Evolutionary conservation across 2,888 invertebrate genomes (phyloP), one percentile per base, ranked within the genome.

Genomic region (Nephrocerus scutellatus): DNA sequence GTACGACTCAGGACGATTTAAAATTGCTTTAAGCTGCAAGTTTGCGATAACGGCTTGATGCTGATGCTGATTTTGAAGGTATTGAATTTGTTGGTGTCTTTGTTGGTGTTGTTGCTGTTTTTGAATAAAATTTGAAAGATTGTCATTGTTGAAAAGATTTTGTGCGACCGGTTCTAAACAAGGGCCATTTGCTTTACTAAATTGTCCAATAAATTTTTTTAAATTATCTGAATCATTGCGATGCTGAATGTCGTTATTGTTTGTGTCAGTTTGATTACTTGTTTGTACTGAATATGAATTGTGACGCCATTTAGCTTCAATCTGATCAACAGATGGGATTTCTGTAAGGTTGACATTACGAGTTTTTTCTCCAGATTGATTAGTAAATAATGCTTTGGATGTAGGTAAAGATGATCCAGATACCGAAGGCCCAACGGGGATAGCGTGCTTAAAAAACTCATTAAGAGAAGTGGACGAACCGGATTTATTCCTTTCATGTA

Each of bases 281-380:
- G n/a, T n/a, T n/a, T n/a, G n/a, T n/a, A n/a, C n/a, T n/a, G n/a
- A n/a, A 8, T 55, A 36, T 1, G 62, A 60, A 42, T 52, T 63
- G 18, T 57, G 54, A 26, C 58, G 59, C 63, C 63, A 66, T 45
- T 60, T 63, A 22, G 64, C 65, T 47, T 64, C 64, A 26, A 64
- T 46, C 33, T 64, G 60, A 6, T 64, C 59, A 6, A 64, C 64
- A 14, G 59, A 61, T 5, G 54, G 60, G 40, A 64, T 64, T 41
- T 59, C 57, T 21, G 48, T 49, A 7, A 57, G 25, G 16, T 42
- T 49, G 6, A 48, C 13, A 29, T 43, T 38, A 18, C 8, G 9
- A 21, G 36, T 39, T 22, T 36, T 22, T 32, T 47, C 32, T 24
- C 23, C 25, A 16, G 34, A 40, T 24, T 36, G 20, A 19, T 40